Base-by-base conservation (phyloP, 2,888 invertebrate species). In the Hirtodrosophila duncani region DNA sequence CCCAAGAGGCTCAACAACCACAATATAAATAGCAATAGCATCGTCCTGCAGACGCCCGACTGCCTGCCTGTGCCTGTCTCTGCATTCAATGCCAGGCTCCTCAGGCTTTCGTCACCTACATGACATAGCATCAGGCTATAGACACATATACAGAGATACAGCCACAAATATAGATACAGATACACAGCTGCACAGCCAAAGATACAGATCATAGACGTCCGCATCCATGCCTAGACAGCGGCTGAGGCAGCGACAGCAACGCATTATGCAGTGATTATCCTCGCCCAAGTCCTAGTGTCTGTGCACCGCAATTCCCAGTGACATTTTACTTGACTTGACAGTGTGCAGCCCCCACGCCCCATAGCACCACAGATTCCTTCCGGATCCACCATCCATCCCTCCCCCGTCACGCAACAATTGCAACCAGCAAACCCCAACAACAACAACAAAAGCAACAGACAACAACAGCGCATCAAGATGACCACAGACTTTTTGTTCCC, bases 401-500 rank as follows among this genome's bases (percentile, higher is more conserved):
- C n/a, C 16, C 10, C 3, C 21, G 20, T 17, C 13, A 8, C 29
- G 14, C 17, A 13, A 13, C 26, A n/a, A 14, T n/a, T n/a, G n/a
- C n/a, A 23, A 24, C n/a, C 31, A 18, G 7, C 24, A n/a, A n/a
- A 4, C 16, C 39, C 4, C 33, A 18, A 6, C 16, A 20, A 31
- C 31, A 55, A 37, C 64, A 51, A 13, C 24, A 51, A 45, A 44
- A 38, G 39, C 21, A 51, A 37, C 26, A 14, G 26, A 30, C 27
- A 39, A 26, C 31, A 21, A 9, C 24, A 50, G 38, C 41, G 30
- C 48, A 59, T 63, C 75, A 83, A 71, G 61, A 85, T 85, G 86
- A 75, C 81, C 64, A 84, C 85, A 66, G 85, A 85, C 63, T 79
- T 86, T 68, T 56, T 93, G 68, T 93, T 94, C 87, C 89, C 92